Conservation (phyloP, 2,888 invertebrate genomes). For the Scaptomyza cyrtandrae region DNA sequence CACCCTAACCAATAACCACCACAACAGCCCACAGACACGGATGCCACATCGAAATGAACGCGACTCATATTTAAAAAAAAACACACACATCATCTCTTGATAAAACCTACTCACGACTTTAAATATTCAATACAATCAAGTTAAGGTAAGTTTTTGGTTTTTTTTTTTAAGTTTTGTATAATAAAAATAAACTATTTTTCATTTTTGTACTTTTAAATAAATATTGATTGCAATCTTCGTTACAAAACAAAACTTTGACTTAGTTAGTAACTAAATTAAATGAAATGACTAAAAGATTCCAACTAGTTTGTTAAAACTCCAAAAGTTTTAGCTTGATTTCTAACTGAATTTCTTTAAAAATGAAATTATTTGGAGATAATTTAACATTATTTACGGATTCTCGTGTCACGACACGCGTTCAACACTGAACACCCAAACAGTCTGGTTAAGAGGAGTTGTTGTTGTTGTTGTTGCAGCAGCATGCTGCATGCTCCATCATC, state of each 20-base stretch:
- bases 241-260: no score
- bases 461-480: conserved; percentile 3
- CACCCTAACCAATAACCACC: no score
- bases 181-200: no score
- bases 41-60: conserved; percentile 17
- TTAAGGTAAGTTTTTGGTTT: neutral
- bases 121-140: neutral
- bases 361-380: no score
- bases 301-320: no score
- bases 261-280: no score
- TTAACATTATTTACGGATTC: no score
- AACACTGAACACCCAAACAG: conserved; percentile 7
- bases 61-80: conserved; percentile 1
- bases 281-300: no score
- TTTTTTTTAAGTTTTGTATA: neutral
- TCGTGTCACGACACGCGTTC: conserved; percentile 28
- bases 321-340: no score
- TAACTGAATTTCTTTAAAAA: no score
- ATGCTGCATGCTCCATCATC: conserved; percentile 63
- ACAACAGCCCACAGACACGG: neutral
- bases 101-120: neutral
- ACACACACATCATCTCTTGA: neutral
- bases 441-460: conserved; percentile 8
- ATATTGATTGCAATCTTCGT: no score
- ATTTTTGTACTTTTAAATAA: no score